Percentiles rank a stretch among this genome's conserved stretches.
Evolutionary conservation across 2,888 invertebrate species (phyloP).

Genomic region (Drosophila histrio): DNA sequence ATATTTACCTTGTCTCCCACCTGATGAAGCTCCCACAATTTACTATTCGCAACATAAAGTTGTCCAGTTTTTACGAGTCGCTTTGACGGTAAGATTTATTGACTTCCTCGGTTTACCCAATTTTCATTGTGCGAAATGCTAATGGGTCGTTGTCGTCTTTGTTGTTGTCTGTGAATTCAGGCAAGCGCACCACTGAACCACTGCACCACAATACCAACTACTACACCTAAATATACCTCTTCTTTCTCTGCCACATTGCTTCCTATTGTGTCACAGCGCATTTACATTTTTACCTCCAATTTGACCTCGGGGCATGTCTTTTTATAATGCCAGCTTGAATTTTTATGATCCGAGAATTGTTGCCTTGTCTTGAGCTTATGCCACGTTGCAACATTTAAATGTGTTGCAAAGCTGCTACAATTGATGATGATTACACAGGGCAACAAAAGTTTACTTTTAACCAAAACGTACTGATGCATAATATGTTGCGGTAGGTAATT

Average conservation of each 20-base stretch:
- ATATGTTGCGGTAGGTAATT: too few relatives aligned
- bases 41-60: conserved; percentile 45
- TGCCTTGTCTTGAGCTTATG: conserved; percentile 19
- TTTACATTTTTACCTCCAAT: conserved; percentile 19
- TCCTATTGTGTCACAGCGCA: conserved; percentile 24
- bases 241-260: neutral
- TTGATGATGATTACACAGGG: neutral
- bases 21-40: conserved; percentile 9
- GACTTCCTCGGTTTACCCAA: conserved; percentile 56
- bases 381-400: conserved; percentile 5
- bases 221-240: neutral
- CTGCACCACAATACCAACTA: neutral
- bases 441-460: neutral
- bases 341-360: conserved; percentile 40
- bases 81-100: conserved; percentile 68
- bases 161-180: neutral
- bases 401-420: neutral
- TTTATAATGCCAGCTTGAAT: conserved; percentile 47
- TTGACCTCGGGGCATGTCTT: conserved; percentile 11
- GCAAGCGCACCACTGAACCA: conserved; percentile 1
- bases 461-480: too few relatives aligned
- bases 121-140: conserved; percentile 59
- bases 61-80: conserved; percentile 61
- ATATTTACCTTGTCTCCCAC: neutral
- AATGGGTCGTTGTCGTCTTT: conserved; percentile 15